Evolutionary conservation across 1,140 invertebrate genomes (phyloP).

Genomic region (Pseudomyrmex cubaensis): DNA sequence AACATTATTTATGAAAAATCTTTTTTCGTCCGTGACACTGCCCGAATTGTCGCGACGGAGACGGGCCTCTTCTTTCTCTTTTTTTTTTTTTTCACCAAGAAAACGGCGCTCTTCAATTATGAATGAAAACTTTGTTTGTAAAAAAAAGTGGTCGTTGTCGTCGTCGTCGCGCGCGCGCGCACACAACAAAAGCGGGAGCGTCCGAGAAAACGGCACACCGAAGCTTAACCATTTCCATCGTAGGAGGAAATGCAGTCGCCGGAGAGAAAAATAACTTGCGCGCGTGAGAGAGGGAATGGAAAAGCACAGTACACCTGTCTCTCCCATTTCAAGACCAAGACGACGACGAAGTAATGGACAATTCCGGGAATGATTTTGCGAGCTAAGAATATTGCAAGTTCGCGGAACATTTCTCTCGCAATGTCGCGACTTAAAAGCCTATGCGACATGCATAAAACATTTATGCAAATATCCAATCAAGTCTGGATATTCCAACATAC

Average conservation of each 20-base stretch:
- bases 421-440: slow-evolving; percentile 34
- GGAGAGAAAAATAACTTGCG: background rate
- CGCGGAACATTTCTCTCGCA: background rate
- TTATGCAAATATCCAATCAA: slow-evolving; percentile 58
- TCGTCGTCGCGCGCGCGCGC: too few species aligned
- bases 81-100: background rate
- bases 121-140: slow-evolving; percentile 9
- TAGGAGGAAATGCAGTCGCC: background rate
- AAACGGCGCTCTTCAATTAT: slow-evolving; percentile 21
- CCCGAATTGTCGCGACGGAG: background rate
- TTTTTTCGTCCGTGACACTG: background rate
- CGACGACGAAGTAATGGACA: slow-evolving; percentile 27
- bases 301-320: slow-evolving; percentile 22
- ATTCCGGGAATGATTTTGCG: slow-evolving; percentile 50
- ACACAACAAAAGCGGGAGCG: background rate
- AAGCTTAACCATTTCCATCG: slow-evolving; percentile 32
- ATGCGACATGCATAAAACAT: slow-evolving; percentile 66
- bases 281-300: background rate
- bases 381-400: background rate
- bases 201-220: background rate
- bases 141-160: background rate
- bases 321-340: slow-evolving; percentile 16
- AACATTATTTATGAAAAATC: background rate
- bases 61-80: background rate
- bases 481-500: slow-evolving; percentile 2